Evolutionary conservation across 2,888 invertebrate genomes (phyloP).

Genomic region (Hyposoter dolosus): DNA sequence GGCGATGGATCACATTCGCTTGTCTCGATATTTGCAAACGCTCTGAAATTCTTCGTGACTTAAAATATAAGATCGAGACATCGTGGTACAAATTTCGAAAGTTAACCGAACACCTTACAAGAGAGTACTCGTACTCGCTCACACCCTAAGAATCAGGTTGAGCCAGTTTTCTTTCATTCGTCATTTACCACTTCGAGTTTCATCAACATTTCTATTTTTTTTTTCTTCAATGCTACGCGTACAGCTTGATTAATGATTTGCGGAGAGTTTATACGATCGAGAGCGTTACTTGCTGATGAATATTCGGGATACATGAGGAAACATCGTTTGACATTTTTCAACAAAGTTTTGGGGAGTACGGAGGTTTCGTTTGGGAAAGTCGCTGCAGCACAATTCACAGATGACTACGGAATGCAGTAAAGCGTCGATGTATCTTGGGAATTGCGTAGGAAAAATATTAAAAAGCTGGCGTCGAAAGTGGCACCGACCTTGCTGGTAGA

Average conservation of each 20-base stretch:
- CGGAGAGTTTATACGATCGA: constrained; percentile 41
- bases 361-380: background rate
- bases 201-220: constrained; percentile 60
- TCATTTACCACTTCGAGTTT: constrained; percentile 40
- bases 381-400: background rate
- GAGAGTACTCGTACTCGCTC: constrained; percentile 38
- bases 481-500: constrained; percentile 22
- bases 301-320: background rate
- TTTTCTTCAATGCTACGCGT: background rate
- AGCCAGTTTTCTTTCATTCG: constrained; percentile 71
- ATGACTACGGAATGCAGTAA: background rate
- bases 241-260: constrained; percentile 19
- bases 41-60: background rate
- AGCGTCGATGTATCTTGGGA: background rate
- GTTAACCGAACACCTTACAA: constrained; percentile 50
- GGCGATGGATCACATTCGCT: background rate
- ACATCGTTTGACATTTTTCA: background rate
- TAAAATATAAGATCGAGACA: constrained; percentile 11
- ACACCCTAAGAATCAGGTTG: constrained; percentile 71
- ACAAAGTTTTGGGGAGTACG: background rate
- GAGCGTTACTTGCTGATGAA: background rate
- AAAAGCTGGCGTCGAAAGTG: background rate
- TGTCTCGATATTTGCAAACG: background rate
- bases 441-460: background rate
- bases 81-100: constrained; percentile 58